These are phyloP conservation scores for Mormoops blainvillei DNA, from an alignment of 2,113 vertebrate species.

Conservation along the genomic window DNA sequence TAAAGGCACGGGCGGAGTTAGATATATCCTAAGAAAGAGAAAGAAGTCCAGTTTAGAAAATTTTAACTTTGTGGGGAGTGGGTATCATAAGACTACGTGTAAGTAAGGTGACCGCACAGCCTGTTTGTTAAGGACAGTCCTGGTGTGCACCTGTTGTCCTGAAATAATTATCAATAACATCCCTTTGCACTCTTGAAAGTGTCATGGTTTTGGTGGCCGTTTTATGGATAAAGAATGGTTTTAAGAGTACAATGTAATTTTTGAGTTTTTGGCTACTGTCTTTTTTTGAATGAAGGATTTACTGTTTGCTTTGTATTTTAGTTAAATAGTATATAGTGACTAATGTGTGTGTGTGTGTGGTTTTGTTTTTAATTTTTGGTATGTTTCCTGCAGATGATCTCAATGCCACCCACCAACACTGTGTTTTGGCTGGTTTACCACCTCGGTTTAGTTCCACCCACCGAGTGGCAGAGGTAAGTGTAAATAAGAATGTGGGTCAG, in stretches of 20 bases:
- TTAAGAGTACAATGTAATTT: not conserved
- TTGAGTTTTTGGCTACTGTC: not conserved
- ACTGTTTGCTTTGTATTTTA: not conserved
- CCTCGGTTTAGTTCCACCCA: slow-evolving; percentile 97
- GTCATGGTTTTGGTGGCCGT: not conserved
- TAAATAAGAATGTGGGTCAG: not conserved
- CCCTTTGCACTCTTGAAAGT: not conserved
- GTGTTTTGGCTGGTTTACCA: slow-evolving; percentile 90
- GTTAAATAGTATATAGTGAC: not conserved
- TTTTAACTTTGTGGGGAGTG: not conserved
- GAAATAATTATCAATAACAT: not conserved
- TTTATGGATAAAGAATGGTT: not conserved
- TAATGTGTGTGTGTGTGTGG: not conserved
- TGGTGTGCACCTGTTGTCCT: not conserved
- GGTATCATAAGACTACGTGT: not conserved
- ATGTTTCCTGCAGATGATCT: slow-evolving; percentile 88
- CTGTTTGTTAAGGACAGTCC: not conserved
- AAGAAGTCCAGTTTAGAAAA: not conserved
- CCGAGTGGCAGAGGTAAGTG: slow-evolving; percentile 93
- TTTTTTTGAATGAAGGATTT: not conserved
- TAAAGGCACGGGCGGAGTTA: not conserved
- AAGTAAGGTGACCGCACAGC: not conserved
- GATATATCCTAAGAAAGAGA: not conserved
- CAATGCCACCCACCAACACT: slow-evolving; percentile 95
- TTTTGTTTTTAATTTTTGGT: slow-evolving; percentile 29